Percentiles rank a stretch among this genome's conserved stretches.
Conservation (phyloP, 2,113 vertebrate genomes). For the Entosphenus tridentatus region DNA sequence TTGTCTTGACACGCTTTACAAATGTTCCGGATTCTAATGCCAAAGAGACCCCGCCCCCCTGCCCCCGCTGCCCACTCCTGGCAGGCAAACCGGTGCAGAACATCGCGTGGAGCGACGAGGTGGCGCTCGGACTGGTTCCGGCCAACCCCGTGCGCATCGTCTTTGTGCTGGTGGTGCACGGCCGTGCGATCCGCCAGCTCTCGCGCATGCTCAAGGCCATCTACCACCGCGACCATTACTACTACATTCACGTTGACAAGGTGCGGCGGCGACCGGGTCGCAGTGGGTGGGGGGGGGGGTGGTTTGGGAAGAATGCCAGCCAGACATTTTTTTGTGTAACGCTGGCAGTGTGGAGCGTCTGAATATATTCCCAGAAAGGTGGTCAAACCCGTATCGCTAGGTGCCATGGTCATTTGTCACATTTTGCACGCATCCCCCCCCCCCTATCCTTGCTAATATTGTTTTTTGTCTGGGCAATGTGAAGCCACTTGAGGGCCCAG, state of each 20-base stretch:
- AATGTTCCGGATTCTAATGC: neutral
- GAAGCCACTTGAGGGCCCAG: too few relatives aligned
- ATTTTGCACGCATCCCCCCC: too few relatives aligned
- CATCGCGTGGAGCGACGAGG: slow-evolving; percentile 76
- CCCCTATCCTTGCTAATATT: too few relatives aligned
- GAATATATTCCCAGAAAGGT: too few relatives aligned
- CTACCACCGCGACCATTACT: slow-evolving; percentile 83
- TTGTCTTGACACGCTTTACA: neutral
- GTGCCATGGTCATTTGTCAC: too few relatives aligned
- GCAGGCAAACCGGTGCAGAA: slow-evolving; percentile 55
- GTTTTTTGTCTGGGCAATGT: too few relatives aligned
- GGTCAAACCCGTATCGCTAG: too few relatives aligned
- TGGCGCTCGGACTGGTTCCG: slow-evolving; percentile 49
- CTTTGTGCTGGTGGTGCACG: slow-evolving; percentile 85
- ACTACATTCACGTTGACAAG: slow-evolving; percentile 96
- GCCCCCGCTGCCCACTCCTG: neutral
- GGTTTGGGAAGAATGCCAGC: too few relatives aligned
- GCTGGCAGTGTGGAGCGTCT: too few relatives aligned
- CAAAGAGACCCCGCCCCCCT: neutral
- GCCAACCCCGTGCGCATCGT: slow-evolving; percentile 60
- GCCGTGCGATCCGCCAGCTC: slow-evolving; percentile 71
- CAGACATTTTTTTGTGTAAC: too few relatives aligned
- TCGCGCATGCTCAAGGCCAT: slow-evolving; percentile 95
- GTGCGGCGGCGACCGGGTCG: slow-evolving; percentile 21
- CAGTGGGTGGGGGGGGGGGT: too few relatives aligned